Percentiles rank a stretch among this genome's conserved stretches.
phyloP scores from a whole-genome alignment of 2,888 invertebrate species.

The Scaptomyza parva region DNA sequence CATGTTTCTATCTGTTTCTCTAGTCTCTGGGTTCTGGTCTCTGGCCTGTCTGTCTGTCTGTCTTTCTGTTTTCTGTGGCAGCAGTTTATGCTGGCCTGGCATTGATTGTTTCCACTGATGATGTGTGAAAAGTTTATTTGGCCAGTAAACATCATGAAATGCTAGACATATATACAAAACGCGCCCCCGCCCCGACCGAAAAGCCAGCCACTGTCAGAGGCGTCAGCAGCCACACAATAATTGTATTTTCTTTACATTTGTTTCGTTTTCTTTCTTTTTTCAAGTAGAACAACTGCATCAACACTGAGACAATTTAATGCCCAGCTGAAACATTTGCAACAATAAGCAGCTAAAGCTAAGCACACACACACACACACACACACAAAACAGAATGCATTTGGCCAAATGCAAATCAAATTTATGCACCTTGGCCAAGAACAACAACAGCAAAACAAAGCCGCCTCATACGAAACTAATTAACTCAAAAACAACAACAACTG shows the following conservation, averaged over 20 bases:
- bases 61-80: conserved; percentile 6
- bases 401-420: conserved; percentile 48
- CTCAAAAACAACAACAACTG: neutral
- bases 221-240: conserved; percentile 14
- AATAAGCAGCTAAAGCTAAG: no score
- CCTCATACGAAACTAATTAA: conserved; percentile 1
- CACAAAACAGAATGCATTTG: conserved; percentile 49
- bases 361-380: no score
- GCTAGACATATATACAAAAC: conserved; percentile 69
- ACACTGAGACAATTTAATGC: conserved; percentile 36
- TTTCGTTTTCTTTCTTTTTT: conserved; percentile 15
- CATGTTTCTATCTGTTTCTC: neutral
- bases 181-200: no score
- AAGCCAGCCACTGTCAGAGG: conserved; percentile 10
- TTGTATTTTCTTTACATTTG: conserved; percentile 4
- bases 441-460: neutral
- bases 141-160: conserved; percentile 73
- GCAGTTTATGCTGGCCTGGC: conserved; percentile 46
- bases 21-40: no score
- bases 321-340: conserved; percentile 27
- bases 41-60: neutral
- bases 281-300: conserved; percentile 47
- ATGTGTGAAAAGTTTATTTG: conserved; percentile 80
- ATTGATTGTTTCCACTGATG: conserved; percentile 72
- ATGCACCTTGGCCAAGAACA: conserved; percentile 23